These are phyloP conservation scores for Zaprionus capensis DNA, from an alignment of 1,140 invertebrate species.

Conservation along the genomic window DNA sequence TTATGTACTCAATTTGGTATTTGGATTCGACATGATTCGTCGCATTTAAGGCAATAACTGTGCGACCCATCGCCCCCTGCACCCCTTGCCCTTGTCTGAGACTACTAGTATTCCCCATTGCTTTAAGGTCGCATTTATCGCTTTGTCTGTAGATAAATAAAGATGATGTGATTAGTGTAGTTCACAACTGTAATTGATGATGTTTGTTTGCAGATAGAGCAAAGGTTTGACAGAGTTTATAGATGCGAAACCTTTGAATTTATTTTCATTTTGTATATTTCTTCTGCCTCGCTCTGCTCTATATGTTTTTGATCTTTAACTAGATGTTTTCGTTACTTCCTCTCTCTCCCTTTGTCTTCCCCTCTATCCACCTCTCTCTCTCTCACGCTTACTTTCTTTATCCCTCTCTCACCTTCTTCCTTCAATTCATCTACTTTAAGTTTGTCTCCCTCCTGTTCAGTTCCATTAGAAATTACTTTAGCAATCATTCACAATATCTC, in stretches of 20 bases:
- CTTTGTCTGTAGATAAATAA: background rate
- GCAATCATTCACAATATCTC: background rate
- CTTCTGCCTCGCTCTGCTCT: background rate
- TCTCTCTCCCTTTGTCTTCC: background rate
- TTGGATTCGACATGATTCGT: conserved; percentile 1
- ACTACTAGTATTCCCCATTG: background rate
- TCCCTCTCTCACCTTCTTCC: background rate
- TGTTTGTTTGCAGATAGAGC: background rate
- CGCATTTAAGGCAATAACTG: background rate
- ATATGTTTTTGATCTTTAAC: background rate
- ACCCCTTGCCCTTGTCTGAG: too few species aligned
- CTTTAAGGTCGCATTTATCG: background rate
- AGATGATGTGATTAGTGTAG: background rate
- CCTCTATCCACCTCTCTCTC: too few species aligned
- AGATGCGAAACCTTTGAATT: too few species aligned
- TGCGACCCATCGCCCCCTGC: background rate
- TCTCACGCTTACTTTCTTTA: background rate
- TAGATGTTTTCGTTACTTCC: background rate
- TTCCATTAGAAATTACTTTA: background rate
- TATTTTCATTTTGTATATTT: background rate
- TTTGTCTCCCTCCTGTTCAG: background rate
- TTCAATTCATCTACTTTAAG: background rate
- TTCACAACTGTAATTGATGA: background rate
- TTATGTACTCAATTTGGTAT: conserved; percentile 13
- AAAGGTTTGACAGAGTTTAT: background rate